Evolutionary conservation across 1,140 invertebrate genomes (phyloP), one percentile per base, ranked within the genome.

Genomic region (Zaprionus nigranus): DNA sequence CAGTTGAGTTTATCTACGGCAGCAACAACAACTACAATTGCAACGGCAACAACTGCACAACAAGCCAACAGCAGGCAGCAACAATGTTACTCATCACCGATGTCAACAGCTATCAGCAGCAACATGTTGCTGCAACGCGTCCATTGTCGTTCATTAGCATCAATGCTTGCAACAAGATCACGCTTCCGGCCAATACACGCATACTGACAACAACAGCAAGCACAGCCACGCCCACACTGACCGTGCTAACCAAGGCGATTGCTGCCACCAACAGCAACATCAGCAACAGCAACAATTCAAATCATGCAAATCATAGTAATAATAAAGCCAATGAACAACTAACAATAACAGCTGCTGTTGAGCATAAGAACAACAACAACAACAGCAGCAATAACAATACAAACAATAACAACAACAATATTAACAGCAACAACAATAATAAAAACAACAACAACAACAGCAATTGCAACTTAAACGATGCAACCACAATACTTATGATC

Each of bases 121-220:
- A 91, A 40, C 90, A 91, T 43, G 76, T 75, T 64, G 61, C 66
- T 28, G 53, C 57, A 40, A 36, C 77, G 34, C 82, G 90, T 20
- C 90, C 90, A 11, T 61, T 91, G 36, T 91, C 90, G 17, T 90
- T 91, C 34, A 91, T 91, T 11, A 91, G 90, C 74, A 90, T 91
- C 58, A 91, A 91, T 74, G 86, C 90, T 15, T 86, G 90, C 53
- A 92, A 92, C 53, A 92, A 92, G 56, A 92, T 92, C 36, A 87
- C 91, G 0, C 46, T 92, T 54, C 85, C 91, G 34, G 82, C 85
- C 38, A 92, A 92, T 68, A 90, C 91, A 13, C 91, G 91, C 49
- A 90, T 92, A 12, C 63, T 92, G 61, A 91, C 84, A 12, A 82
- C 85, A 24, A 78, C 82, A 54, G 59, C 73, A 15, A 74, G 75